phyloP scores from a whole-genome alignment of 2,113 vertebrate genomes.

The Dendropsophus ebraccatus region DNA sequence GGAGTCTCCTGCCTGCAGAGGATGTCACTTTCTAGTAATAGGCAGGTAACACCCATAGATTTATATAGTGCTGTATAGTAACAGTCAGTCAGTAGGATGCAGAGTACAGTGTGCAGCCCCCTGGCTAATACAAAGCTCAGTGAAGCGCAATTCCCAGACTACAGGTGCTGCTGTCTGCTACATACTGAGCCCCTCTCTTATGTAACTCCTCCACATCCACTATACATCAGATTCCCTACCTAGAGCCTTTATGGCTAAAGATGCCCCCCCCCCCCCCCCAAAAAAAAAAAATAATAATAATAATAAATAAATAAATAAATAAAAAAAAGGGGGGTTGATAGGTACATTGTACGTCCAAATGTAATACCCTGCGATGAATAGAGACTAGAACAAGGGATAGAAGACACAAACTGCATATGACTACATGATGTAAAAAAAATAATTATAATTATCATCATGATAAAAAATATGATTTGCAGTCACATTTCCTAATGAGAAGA shows the following conservation, averaged over 20 bases:
- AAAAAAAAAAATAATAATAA: no score
- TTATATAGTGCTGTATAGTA: background rate
- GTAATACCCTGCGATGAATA: background rate
- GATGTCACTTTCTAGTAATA: background rate
- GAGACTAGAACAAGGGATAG: background rate
- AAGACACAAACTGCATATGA: background rate
- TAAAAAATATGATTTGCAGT: no score
- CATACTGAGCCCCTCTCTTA: constrained; percentile 60
- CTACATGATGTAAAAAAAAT: background rate
- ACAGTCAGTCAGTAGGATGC: background rate
- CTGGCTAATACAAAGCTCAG: constrained; percentile 43
- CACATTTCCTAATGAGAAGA: no score
- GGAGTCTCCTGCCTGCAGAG: background rate
- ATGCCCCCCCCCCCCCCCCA: background rate
- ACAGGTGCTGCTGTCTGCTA: constrained; percentile 63
- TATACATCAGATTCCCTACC: constrained; percentile 60
- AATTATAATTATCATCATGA: background rate
- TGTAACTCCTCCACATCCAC: background rate
- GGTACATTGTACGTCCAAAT: background rate
- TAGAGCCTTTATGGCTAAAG: constrained; percentile 67
- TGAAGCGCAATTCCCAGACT: constrained; percentile 60
- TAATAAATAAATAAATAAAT: no score
- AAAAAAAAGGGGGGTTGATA: no score
- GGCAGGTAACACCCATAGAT: constrained; percentile 13
- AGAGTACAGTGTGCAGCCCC: constrained; percentile 9